Base-by-base conservation (phyloP, 2,113 vertebrate species). In the Caranx melampygus region DNA sequence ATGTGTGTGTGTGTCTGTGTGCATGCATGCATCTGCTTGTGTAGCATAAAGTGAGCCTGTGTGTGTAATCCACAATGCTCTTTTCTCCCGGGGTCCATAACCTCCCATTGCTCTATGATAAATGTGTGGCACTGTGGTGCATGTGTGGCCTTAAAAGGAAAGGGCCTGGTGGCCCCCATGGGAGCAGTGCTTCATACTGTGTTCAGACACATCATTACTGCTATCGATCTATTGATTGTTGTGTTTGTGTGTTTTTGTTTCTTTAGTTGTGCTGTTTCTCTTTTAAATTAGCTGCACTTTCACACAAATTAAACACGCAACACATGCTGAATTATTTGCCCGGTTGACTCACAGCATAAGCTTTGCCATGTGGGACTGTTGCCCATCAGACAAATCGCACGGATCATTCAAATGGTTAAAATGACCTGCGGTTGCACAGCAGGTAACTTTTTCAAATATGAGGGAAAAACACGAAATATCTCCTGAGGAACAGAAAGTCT, bases 121-220 rank as follows among this genome's bases (percentile, higher is more conserved):
- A 91, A 94, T 94, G 89, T 78, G 78, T 21, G 60, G 42, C 47
- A 21, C 75, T 60, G 57, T 26, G 54, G 82, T 67, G 81, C 77
- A 75, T 90, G 85, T 87, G 87, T 78, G 87, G 78, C 86, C 84
- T 88, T 86, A 65, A 88, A 89, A 81, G 77, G 83, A 88, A 91
- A 86, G 18, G 44, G 54, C 54, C 21, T 26, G 62, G 81, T 31
- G 57, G 85, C 63, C 66, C 77, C 88, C 60, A 58, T 55, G 64
- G 69, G 84, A 89, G 80, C 60, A 82, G 52, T 89, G 35, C 26
- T 26, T 26, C 88, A 63, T 26, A n/a, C 71, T 75, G 77, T 73
- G 81, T 84, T 86, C 87, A 87, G 85, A 89, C 89, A 90, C 86
- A 88, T 92, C 87, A 90, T 92, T 93, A 91, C 73, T 74, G 66